Percentiles rank a stretch among this genome's conserved stretches.
These are phyloP conservation scores for Leptura quadrifasciata DNA, from an alignment of 2,888 invertebrate genomes.

Conservation along the genomic window DNA sequence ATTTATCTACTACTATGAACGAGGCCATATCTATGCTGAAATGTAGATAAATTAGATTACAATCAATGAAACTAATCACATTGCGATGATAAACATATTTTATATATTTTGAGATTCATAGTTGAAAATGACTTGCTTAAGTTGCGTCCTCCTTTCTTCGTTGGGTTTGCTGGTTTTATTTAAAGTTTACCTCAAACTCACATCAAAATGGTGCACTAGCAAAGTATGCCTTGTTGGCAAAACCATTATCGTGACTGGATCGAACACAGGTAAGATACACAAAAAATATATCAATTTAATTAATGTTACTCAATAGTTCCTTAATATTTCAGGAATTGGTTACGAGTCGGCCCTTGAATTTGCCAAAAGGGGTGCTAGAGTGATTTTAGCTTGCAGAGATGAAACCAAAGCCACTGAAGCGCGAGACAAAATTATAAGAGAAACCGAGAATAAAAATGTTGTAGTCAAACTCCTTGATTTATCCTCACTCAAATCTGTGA, in stretches of 20 bases:
- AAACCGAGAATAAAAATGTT: slow-evolving; percentile 69
- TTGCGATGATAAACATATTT: too few species aligned
- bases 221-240: slow-evolving; percentile 66
- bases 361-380: slow-evolving; percentile 74
- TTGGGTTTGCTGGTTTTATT: slow-evolving; percentile 17
- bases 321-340: slow-evolving; percentile 73
- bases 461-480: slow-evolving; percentile 74
- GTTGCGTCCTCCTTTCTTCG: too few species aligned
- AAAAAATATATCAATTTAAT: background rate
- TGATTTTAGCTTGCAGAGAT: slow-evolving; percentile 76
- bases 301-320: background rate
- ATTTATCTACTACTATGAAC: too few species aligned
- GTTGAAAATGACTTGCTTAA: background rate
- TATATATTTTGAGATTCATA: background rate
- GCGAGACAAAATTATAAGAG: slow-evolving; percentile 63
- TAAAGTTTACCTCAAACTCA: slow-evolving; percentile 55
- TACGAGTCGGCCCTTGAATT: slow-evolving; percentile 72
- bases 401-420: slow-evolving; percentile 59
- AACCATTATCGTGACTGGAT: slow-evolving; percentile 69
- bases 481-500: slow-evolving; percentile 75
- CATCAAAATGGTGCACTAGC: slow-evolving; percentile 64
- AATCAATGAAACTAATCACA: slow-evolving; percentile 34
- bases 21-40: too few species aligned
- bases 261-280: slow-evolving; percentile 63
- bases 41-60: background rate